Base-by-base conservation (phyloP, 2,888 invertebrate species). In the Agriotes lineatus region DNA sequence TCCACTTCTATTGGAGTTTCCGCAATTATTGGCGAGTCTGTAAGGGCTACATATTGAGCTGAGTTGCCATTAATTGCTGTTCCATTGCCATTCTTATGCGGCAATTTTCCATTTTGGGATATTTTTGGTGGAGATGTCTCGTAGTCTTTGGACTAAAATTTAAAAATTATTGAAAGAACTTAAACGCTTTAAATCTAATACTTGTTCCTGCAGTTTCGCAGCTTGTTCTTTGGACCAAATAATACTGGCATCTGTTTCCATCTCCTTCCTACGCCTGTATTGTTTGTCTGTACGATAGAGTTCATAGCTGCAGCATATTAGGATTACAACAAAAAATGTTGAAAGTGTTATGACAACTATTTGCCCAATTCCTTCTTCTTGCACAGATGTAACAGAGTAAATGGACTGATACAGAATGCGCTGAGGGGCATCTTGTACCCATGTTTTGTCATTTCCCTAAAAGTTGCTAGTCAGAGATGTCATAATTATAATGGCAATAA, bases 391-490 rank as follows among this genome's bases (percentile, higher is more conserved):
- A 73, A 91, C 90, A 33, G 91, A 90, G 81, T 93, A 91, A 33
- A 90, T 85, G 0, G 93, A 92, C 76, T 91, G 91, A 81, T 94
- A 95, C 0, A 91, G 88, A 9, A 91, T 88, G 58, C 92, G 87
- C 35, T 90, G 90, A 0, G 95, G 95, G 1, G 94, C 93, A 79
- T 95, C 94, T 82, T 93, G 93, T 1, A 93, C 93, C 95, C 95
- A 95, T 0, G 91, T 91, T 77, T 90, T 91, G 75, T 93, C 93
- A 5, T 90, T 90, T 65, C 90, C 92, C 93, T 93, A 79, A 56
- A 78, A 81, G 78, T 37, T 25, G 4, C n/a, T n/a, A n/a, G n/a
- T n/a, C n/a, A n/a, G n/a, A n/a, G n/a, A n/a, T n/a, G n/a, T n/a
- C n/a, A n/a, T n/a, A n/a, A n/a, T n/a, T n/a, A n/a, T n/a, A n/a